Evolutionary conservation across 2,888 invertebrate genomes (phyloP), one percentile per base, ranked within the genome.

Genomic region (Tubiluchus corallicola): DNA sequence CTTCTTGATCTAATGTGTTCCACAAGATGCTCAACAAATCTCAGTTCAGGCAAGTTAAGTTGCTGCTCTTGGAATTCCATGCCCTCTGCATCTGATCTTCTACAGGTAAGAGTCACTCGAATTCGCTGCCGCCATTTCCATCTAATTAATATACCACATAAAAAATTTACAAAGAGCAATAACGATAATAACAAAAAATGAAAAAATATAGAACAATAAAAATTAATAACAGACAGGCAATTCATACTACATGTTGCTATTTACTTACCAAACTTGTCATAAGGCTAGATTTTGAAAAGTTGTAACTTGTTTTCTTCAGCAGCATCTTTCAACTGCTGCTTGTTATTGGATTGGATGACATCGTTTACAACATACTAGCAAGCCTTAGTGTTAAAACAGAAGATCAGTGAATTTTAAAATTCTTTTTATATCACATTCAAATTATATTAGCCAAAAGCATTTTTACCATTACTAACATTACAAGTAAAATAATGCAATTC

Each of bases 51-150:
- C 51, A 65, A 64, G 20, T 62, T 53, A 20, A 71, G 57, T 49
- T 72, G 68, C 50, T 80, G 71, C 17, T 80, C 76, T 57, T 82
- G 79, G 3, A 82, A 65, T 50, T 82, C 80, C 1, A 79, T 71
- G 0, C 77, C 77, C 0, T 71, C 69, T 46, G 74, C 72, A 53
- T 71, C 71, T 45, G 76, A 68, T 49, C 71, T 64, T 21, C 71
- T 69, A 15, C 83, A 81, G 0, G 76, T 74, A 50, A 96, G 65
- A 0, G 84, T 83, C 1, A 85, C 82, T 38, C 92, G 74, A 59
- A 98, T 84, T 58, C 98, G 71, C 18, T 80, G 80, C 3, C 96
- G 74, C 63, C 81, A 79, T 63, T 82, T 73, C 83, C 85, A 90
- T 54, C 76, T 72, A 64, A 29, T 45, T 44, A 20, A 20, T 38